A percentile compares a stretch with the other conserved stretches of the same genome.
Evolutionary conservation across 2,888 invertebrate genomes (phyloP).

Genomic region (Calameuta filiformis): DNA sequence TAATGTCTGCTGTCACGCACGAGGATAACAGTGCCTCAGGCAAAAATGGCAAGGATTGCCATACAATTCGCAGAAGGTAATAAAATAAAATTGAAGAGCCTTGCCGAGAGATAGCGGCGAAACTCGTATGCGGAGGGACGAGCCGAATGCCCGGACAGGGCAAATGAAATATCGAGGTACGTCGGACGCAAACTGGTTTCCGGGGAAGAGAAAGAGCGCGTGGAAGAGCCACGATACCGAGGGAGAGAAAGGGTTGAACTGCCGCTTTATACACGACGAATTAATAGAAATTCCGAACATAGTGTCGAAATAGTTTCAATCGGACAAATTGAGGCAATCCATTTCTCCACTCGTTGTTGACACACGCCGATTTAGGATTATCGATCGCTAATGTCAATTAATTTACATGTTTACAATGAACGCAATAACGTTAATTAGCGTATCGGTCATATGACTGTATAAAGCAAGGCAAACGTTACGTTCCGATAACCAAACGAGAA

Average conservation of each 20-base stretch:
- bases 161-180: slow-evolving; percentile 46
- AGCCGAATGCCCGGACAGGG: slow-evolving; percentile 3
- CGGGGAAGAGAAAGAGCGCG: slow-evolving; percentile 18
- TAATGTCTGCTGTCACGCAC: not conserved
- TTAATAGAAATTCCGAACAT: slow-evolving; percentile 57
- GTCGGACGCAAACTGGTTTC: slow-evolving; percentile 40
- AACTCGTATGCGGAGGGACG: not conserved
- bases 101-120: not conserved
- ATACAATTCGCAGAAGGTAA: not conserved
- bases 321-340: slow-evolving; percentile 58
- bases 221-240: not conserved
- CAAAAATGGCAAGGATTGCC: not conserved
- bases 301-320: slow-evolving; percentile 57
- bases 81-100: not conserved
- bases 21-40: not conserved
- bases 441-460: not conserved
- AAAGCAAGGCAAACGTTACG: not conserved
- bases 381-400: slow-evolving; percentile 39
- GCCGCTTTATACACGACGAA: slow-evolving; percentile 24
- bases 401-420: slow-evolving; percentile 25
- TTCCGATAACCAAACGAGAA: not conserved
- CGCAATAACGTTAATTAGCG: slow-evolving; percentile 13
- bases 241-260: slow-evolving; percentile 22
- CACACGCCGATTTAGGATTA: slow-evolving; percentile 29
- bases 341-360: slow-evolving; percentile 48